Evolutionary conservation across 2,888 invertebrate genomes (phyloP).

Genomic region (Cordylochernes scorpioides): DNA sequence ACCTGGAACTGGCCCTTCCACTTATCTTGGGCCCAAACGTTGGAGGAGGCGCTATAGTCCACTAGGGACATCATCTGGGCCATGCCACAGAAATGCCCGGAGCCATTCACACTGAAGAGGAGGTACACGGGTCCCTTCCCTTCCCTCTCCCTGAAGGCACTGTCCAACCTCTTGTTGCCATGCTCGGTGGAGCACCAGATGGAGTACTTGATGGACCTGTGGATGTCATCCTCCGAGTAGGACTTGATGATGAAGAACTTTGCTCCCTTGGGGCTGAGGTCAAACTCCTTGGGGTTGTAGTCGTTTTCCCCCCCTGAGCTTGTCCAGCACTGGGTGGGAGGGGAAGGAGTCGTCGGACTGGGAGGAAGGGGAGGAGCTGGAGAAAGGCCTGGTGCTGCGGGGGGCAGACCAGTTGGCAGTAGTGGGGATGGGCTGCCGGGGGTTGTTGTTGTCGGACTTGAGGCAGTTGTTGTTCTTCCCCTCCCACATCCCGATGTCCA

Average conservation of each 20-base stretch:
- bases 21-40: neutral
- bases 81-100: constrained; percentile 1
- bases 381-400: neutral
- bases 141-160: neutral
- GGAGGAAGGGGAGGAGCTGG: neutral
- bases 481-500: constrained; percentile 1
- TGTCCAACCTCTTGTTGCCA: neutral
- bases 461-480: neutral
- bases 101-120: neutral
- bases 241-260: neutral
- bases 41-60: neutral
- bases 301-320: neutral
- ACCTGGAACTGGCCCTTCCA: neutral
- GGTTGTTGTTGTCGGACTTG: neutral
- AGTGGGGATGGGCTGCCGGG: too few species aligned
- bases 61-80: neutral
- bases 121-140: neutral
- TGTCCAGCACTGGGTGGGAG: neutral
- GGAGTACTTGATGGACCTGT: neutral
- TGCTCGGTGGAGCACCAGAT: constrained; percentile 1
- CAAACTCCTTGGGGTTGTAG: neutral
- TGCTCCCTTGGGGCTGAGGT: neutral
- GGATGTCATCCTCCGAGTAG: neutral
- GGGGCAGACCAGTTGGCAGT: neutral
- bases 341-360: neutral